Percentiles rank a stretch among this genome's conserved stretches.
Conservation (phyloP, 2,888 invertebrate genomes). For the Halocaridina rubra region DNA sequence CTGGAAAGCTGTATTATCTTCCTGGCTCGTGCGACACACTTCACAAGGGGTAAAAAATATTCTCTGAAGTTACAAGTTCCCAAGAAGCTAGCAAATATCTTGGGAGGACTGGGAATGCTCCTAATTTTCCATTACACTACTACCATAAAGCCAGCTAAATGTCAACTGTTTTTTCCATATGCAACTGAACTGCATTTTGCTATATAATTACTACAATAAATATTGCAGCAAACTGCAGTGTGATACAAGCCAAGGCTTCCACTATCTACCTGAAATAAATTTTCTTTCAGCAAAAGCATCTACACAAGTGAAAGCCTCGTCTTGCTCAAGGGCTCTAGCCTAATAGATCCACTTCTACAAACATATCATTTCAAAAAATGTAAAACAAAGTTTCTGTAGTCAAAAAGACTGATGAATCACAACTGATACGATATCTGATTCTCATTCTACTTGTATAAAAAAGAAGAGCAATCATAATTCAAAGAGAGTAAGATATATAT, state of each 20-base stretch:
- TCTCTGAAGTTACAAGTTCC: slow-evolving; percentile 31
- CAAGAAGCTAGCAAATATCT: slow-evolving; percentile 21
- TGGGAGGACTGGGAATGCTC: slow-evolving; percentile 29
- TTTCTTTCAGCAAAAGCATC: no score
- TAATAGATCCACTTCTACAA: neutral
- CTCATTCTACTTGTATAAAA: no score
- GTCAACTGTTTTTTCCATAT: slow-evolving; percentile 36
- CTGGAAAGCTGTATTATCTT: neutral
- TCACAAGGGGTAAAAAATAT: slow-evolving; percentile 36
- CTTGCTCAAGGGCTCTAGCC: neutral
- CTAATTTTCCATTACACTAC: slow-evolving; percentile 30
- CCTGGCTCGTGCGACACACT: slow-evolving; percentile 26
- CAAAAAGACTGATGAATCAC: no score
- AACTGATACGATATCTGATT: no score
- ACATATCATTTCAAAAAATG: neutral
- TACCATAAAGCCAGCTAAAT: slow-evolving; percentile 42
- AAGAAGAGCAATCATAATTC: no score
- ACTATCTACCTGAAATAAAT: no score
- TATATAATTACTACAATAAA: slow-evolving; percentile 23
- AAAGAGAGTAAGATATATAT: no score
- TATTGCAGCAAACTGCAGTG: no score
- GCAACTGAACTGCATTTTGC: slow-evolving; percentile 40
- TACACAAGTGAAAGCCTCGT: neutral
- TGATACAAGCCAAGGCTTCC: neutral
- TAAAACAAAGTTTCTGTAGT: neutral